Percentiles rank a stretch among this genome's conserved stretches.
These are phyloP conservation scores for Chiloscyllium punctatum DNA, from an alignment of 2,797 vertebrate genomes.

Conservation along the genomic window DNA sequence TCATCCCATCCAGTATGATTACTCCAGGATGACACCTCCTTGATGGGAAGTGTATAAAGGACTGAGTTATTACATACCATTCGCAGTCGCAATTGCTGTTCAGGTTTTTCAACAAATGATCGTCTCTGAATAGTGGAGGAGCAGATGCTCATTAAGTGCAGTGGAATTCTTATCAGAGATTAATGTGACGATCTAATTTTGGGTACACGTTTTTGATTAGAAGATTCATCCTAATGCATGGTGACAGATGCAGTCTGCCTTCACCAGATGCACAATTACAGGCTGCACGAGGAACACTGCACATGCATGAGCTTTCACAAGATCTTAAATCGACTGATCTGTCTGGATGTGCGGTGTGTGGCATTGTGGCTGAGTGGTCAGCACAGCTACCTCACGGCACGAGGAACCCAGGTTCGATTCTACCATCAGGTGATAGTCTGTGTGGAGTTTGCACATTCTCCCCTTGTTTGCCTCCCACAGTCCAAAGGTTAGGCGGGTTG, in stretches of 20 bases:
- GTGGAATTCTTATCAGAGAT: not conserved
- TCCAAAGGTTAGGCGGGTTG: too few relatives aligned
- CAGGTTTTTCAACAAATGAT: not conserved
- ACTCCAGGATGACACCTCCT: not conserved
- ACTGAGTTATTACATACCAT: not conserved
- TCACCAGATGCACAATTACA: too few relatives aligned
- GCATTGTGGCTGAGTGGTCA: too few relatives aligned
- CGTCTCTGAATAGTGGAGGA: not conserved
- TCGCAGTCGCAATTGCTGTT: not conserved
- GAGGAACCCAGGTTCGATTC: too few relatives aligned
- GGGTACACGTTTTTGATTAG: not conserved
- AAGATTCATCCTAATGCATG: not conserved
- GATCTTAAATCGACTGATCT: not conserved
- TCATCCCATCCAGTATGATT: not conserved
- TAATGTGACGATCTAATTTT: not conserved
- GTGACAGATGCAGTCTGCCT: not conserved
- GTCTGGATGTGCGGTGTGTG: not conserved
- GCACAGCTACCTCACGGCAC: too few relatives aligned
- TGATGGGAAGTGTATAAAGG: not conserved
- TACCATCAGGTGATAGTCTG: too few relatives aligned
- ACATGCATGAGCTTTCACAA: not conserved
- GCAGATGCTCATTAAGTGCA: not conserved
- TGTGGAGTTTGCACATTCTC: too few relatives aligned
- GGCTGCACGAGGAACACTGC: not conserved
- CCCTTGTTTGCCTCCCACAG: too few relatives aligned